Evolutionary conservation across 2,113 vertebrate genomes (phyloP).

Genomic region (Motacilla alba): DNA sequence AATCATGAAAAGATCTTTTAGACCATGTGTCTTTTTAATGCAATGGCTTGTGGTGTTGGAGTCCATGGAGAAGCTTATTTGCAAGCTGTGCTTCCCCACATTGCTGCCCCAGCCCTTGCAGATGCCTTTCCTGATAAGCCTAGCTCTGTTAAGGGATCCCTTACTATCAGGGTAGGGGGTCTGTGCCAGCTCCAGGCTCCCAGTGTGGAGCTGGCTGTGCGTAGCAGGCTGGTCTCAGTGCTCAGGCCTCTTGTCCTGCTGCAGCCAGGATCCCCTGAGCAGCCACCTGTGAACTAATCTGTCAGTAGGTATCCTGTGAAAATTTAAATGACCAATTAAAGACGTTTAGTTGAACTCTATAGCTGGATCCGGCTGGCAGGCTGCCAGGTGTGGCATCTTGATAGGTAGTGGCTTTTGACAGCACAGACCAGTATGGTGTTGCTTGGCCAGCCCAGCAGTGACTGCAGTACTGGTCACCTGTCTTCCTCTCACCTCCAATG

Average conservation of each 20-base stretch:
- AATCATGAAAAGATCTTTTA: background rate
- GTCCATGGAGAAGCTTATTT: background rate
- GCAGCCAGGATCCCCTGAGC: fast-evolving
- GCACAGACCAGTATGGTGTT: fast-evolving
- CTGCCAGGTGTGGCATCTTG: background rate
- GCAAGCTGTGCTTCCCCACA: background rate
- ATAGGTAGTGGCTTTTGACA: background rate
- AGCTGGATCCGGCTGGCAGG: background rate
- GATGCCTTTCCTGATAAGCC: background rate
- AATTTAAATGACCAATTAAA: background rate
- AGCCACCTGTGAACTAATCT: background rate
- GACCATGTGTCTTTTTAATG: background rate
- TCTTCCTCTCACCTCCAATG: background rate
- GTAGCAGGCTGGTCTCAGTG: background rate
- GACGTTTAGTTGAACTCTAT: background rate
- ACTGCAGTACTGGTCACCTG: background rate
- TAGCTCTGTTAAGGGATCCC: background rate
- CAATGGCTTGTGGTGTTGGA: background rate
- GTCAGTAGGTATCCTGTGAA: background rate
- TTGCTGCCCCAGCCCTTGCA: background rate
- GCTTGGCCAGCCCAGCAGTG: background rate
- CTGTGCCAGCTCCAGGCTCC: background rate
- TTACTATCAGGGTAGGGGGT: background rate
- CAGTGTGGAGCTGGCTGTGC: background rate
- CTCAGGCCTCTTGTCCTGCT: background rate